Conservation (phyloP, 2,888 invertebrate species). For the Sylvicola fuscatus region DNA sequence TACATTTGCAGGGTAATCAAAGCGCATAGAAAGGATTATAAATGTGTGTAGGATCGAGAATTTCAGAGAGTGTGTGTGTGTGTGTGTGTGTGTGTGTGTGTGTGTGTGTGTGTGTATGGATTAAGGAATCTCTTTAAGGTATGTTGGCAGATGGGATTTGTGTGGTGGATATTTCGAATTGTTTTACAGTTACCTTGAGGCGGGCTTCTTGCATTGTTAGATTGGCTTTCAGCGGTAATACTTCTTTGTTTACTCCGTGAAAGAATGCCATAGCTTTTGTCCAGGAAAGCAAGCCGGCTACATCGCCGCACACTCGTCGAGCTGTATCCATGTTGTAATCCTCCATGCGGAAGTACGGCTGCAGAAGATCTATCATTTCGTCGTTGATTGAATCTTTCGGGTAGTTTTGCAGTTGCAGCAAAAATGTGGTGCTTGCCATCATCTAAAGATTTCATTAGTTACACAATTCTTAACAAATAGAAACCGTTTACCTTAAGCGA, state of each 20-base stretch:
- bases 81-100: too few relatives aligned
- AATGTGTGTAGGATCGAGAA: too few relatives aligned
- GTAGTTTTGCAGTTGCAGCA: conserved; percentile 80
- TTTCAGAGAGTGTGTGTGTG: too few relatives aligned
- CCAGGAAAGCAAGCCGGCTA: conserved; percentile 88
- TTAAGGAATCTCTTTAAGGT: too few relatives aligned
- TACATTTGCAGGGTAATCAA: too few relatives aligned
- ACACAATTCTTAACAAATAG: too few relatives aligned
- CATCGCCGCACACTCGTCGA: conserved; percentile 87
- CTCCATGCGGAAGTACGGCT: conserved; percentile 87
- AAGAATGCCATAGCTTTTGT: conserved; percentile 93
- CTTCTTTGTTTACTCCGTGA: conserved; percentile 91
- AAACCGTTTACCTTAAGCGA: conserved; percentile 87
- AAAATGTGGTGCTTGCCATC: conserved; percentile 90
- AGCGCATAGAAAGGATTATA: too few relatives aligned
- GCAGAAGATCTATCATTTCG: conserved; percentile 85
- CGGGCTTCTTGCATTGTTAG: conserved; percentile 77
- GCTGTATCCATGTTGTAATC: conserved; percentile 96
- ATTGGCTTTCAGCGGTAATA: conserved; percentile 82
- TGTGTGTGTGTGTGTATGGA: too few relatives aligned
- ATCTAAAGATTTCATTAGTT: conserved; percentile 32
- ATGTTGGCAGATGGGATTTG: too few relatives aligned
- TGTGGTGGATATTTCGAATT: not conserved
- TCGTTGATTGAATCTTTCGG: conserved; percentile 93
- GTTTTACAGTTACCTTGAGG: conserved; percentile 34